Base-by-base conservation (phyloP, 2,113 vertebrate genomes). In the Osmerus mordax region DNA sequence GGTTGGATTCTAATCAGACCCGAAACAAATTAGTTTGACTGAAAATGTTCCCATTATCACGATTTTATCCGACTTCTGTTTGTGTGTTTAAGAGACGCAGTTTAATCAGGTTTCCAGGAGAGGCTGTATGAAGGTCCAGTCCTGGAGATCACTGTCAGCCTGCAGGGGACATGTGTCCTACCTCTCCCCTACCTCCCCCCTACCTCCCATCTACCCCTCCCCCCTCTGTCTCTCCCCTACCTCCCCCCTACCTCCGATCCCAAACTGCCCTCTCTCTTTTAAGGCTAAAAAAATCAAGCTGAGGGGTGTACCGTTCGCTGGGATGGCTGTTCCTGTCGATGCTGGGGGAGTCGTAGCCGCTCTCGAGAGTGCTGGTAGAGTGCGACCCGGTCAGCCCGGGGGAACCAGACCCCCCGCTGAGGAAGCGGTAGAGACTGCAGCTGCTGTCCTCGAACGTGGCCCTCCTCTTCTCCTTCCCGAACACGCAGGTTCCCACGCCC, bases 391-490 rank as follows among this genome's bases (percentile, higher is more conserved):
- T 69, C 72, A 83, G 70, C 0, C 74, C 2, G 2, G 76, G 32
- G 3, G 84, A 73, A 69, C 25, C 18, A 1, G 54, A 64, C 0
- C 58, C 32, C 6, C 79, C 61, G 15, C 84, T 92, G 41, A 94
- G 90, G 83, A 99, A 98, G 23, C 97, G 90, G 80, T 99, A 99
- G 75, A 99, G 89, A 81, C 97, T 97, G 86, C 90, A 95, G 74
- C 95, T 95, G 54, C 95, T 96, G 85, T 99, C 97, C 76, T 98
- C 96, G 72, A 99, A 99, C 0, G 90, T 88, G 5, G 86, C 90
- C 2, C 61, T 84, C 47, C 94, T 94, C 75, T 96, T 98, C 68
- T 98, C 98, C 86, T 94, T 98, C 47, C 95, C 93, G 25, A 99
- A 99, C 32, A 96, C 93, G 79, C 87, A 93, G 0, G 93, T 92